These are phyloP conservation scores for Vanessa cardui DNA, from an alignment of 2,888 invertebrate species.

Conservation along the genomic window DNA sequence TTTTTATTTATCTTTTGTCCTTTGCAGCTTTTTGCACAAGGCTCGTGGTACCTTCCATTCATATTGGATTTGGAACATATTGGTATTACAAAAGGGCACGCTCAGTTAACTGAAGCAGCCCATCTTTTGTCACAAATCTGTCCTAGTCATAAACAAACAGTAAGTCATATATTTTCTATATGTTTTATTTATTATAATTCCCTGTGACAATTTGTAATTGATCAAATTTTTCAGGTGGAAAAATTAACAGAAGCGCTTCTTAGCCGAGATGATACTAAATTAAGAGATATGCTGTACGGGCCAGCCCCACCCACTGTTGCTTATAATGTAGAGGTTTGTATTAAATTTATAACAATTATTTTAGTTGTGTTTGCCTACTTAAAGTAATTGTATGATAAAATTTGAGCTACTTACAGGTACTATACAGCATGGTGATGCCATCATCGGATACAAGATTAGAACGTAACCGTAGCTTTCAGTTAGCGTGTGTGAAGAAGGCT, in stretches of 20 bases:
- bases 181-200: neutral
- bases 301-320: slow-evolving; percentile 77
- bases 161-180: slow-evolving; percentile 49
- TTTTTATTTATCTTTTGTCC: neutral
- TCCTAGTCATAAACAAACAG: slow-evolving; percentile 88
- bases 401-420: slow-evolving; percentile 74
- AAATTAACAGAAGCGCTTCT: slow-evolving; percentile 74
- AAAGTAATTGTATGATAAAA: neutral
- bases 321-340: slow-evolving; percentile 70
- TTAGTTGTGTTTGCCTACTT: neutral
- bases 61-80: slow-evolving; percentile 94
- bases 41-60: slow-evolving; percentile 89
- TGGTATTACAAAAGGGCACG: slow-evolving; percentile 91
- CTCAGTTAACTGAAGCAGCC: slow-evolving; percentile 92
- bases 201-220: neutral
- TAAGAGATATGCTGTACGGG: slow-evolving; percentile 75
- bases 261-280: slow-evolving; percentile 68
- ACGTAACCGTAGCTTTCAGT: slow-evolving; percentile 82
- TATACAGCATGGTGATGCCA: slow-evolving; percentile 96
- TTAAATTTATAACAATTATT: neutral
- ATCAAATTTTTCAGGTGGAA: slow-evolving; percentile 56
- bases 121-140: slow-evolving; percentile 90
- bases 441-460: slow-evolving; percentile 91
- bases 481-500: slow-evolving; percentile 84
- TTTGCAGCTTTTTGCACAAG: slow-evolving; percentile 86